Base-by-base conservation (phyloP, 2,113 vertebrate genomes). In the Felis chaus region DNA sequence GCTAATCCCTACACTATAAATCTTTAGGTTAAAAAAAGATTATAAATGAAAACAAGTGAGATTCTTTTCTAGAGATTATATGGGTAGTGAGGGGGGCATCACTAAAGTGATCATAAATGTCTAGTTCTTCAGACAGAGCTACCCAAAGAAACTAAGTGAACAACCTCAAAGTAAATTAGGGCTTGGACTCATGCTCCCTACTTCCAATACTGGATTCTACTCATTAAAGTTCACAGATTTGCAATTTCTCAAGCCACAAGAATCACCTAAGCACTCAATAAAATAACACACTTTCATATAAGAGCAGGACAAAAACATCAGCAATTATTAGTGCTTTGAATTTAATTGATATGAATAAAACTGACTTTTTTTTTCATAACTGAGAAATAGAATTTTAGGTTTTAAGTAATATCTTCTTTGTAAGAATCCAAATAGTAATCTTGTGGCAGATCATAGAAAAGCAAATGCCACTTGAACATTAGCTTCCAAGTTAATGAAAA, bases 271-370 rank as follows among this genome's bases (percentile, higher is more conserved):
- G 39, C 23, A 89, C 41, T 97, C 69, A 81, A 53, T 18, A 94
- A 95, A 88, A 84, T 25, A 50, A 91, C 11, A 84, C 36, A 76
- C 3, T 96, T 89, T 83, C 93, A 85, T 29, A 65, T 36, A 65
- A 79, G 82, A 84, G 31, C 50, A 89, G 33, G 95, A 89, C 55
- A 85, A 92, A 91, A 84, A 79, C 25, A 82, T 19, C 15, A 85
- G 82, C 29, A 96, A 53, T 53, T 78, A 53, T 63, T 79, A 81
- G 78, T 57, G 45, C 39, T 79, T 11, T 93, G 18, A 83, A 95
- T 92, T 92, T 78, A 89, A 91, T 7, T 83, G 53, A 45, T 50
- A 94, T 71, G 12, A 92, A 29, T 76, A 97, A 93, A 93, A 96
- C 55, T 81, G 23, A 65, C n/a, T 74, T 65, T 79, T 83, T 50